Evolutionary conservation across 2,113 vertebrate species (phyloP).

Genomic region (Illadopsis cleaveri): DNA sequence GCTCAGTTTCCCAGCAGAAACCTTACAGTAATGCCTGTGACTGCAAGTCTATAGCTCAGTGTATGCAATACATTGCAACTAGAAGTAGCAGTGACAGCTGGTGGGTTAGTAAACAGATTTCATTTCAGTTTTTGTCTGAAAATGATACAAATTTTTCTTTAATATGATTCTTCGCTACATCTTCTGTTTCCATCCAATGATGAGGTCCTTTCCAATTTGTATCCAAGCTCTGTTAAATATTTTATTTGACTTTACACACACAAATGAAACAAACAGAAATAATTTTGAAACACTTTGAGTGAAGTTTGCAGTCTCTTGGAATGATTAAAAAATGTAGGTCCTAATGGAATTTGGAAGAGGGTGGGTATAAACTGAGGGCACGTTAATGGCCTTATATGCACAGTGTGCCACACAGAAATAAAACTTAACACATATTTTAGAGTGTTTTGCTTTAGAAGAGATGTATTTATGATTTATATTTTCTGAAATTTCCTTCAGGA

Average conservation of each 20-base stretch:
- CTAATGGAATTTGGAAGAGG: neutral
- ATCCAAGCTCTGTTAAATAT: conserved; percentile 59
- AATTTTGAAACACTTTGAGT: neutral
- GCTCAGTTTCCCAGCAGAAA: conserved; percentile 32
- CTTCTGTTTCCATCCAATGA: conserved; percentile 63
- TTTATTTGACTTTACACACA: conserved; percentile 40
- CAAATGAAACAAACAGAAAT: conserved; percentile 48
- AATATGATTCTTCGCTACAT: conserved; percentile 54
- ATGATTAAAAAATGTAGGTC: neutral
- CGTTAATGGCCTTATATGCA: rapidly evolving
- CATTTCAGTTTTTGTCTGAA: conserved; percentile 72
- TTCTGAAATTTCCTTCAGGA: conserved; percentile 8
- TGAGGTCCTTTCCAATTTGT: conserved; percentile 59
- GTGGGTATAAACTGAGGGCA: neutral
- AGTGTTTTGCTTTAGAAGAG: neutral
- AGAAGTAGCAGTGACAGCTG: conserved; percentile 73
- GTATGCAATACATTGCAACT: conserved; percentile 22
- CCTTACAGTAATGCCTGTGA: conserved; percentile 26
- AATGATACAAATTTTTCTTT: conserved; percentile 69
- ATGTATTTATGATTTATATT: neutral
- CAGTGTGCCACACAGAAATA: neutral
- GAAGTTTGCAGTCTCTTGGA: neutral
- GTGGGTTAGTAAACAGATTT: conserved; percentile 73
- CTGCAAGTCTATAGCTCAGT: neutral
- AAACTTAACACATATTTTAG: neutral